Conservation (phyloP, 1,140 invertebrate genomes). For the Spodoptera frugiperda region DNA sequence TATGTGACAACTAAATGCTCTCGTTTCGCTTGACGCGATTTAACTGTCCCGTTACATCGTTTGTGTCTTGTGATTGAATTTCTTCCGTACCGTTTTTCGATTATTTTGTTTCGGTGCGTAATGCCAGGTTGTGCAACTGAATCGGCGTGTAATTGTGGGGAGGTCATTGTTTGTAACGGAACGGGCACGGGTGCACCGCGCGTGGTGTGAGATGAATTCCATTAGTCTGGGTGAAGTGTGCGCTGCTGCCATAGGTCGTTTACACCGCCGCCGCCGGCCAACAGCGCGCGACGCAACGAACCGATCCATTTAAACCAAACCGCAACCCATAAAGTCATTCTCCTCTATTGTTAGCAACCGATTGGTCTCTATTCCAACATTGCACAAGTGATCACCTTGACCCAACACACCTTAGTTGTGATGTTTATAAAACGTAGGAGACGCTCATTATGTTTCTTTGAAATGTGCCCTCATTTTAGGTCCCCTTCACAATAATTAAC, state of each 20-base stretch:
- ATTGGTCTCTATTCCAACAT: constrained; percentile 2
- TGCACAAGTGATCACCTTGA: constrained; percentile 57
- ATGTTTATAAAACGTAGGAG: not conserved
- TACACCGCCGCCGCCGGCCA: constrained; percentile 50
- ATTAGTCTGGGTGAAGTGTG: constrained; percentile 64
- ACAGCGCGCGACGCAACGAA: constrained; percentile 36
- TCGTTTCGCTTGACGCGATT: constrained; percentile 47
- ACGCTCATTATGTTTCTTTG: constrained; percentile 9
- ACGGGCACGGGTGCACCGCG: constrained; percentile 54
- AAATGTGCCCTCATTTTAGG: constrained; percentile 10
- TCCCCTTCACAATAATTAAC: constrained; percentile 31
- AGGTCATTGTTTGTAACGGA: constrained; percentile 75
- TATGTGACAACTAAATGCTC: constrained; percentile 40
- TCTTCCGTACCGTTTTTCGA: constrained; percentile 49
- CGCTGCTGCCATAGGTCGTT: constrained; percentile 55
- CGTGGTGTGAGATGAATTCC: constrained; percentile 77
- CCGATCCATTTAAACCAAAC: constrained; percentile 16
- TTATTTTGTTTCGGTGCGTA: constrained; percentile 59
- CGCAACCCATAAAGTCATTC: constrained; percentile 5
- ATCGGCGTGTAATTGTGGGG: constrained; percentile 65
- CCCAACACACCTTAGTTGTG: constrained; percentile 52
- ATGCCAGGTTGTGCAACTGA: constrained; percentile 63
- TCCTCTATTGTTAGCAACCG: not conserved
- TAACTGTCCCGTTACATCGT: constrained; percentile 53
- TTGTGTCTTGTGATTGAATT: constrained; percentile 43